A percentile compares a stretch with the other conserved stretches of the same genome.
phyloP scores from a whole-genome alignment of 2,113 vertebrate species.

The Halcyon malimbica region DNA sequence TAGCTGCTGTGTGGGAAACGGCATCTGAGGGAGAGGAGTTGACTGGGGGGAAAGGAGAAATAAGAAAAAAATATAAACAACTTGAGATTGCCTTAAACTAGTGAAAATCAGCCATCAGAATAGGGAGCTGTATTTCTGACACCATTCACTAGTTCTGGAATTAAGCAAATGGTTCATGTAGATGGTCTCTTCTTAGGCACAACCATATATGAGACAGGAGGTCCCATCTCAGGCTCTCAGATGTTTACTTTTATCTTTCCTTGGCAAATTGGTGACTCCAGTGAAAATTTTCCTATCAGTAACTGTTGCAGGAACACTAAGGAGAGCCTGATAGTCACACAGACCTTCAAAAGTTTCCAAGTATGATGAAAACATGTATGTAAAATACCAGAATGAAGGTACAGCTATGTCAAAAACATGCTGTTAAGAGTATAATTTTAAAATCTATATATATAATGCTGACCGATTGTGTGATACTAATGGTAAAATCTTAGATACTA shows the following conservation, averaged over 20 bases:
- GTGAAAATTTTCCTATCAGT: neutral
- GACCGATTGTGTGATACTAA: neutral
- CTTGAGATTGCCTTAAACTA: neutral
- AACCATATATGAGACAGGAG: neutral
- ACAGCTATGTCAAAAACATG: neutral
- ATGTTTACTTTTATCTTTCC: neutral
- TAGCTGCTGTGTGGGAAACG: constrained; percentile 21
- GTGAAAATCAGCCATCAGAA: neutral
- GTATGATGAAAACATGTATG: neutral
- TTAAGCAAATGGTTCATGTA: neutral
- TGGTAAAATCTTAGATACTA: neutral
- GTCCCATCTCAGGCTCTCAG: neutral
- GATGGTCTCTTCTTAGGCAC: neutral
- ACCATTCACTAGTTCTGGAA: neutral
- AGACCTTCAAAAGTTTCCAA: neutral
- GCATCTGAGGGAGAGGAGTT: neutral
- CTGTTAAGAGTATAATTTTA: neutral
- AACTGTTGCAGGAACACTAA: neutral
- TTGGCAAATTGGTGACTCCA: neutral
- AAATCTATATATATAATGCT: neutral
- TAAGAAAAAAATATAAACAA: neutral
- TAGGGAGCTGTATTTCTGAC: neutral
- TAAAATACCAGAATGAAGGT: neutral
- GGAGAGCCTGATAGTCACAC: neutral
- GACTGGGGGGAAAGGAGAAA: neutral